A percentile compares a stretch with the other conserved stretches of the same genome.
Conservation (phyloP, 2,113 vertebrate species). For the Urocynchramus pylzowi region DNA sequence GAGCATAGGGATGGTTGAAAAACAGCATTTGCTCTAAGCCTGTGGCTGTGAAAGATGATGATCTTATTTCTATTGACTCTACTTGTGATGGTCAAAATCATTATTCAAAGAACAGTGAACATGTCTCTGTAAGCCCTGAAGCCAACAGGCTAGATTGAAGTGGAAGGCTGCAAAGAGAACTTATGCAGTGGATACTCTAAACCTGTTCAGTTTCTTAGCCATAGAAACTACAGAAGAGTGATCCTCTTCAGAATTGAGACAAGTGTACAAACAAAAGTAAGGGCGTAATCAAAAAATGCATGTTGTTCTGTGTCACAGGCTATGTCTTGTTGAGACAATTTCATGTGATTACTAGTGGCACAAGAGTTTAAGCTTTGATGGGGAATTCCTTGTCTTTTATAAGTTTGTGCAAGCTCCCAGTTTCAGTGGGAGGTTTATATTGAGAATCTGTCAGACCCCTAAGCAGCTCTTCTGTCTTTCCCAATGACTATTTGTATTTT, state of each 20-base stretch:
- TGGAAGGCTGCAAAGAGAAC: background rate
- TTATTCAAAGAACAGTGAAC: background rate
- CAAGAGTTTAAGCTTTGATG: background rate
- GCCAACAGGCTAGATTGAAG: background rate
- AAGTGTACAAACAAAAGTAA: background rate
- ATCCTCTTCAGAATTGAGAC: background rate
- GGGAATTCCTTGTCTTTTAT: background rate
- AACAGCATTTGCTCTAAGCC: background rate
- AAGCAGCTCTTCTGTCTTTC: background rate
- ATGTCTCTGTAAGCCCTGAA: background rate
- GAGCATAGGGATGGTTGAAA: background rate
- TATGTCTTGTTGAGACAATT: background rate
- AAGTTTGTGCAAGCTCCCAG: background rate
- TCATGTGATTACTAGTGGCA: background rate
- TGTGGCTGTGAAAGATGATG: background rate
- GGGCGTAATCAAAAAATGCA: background rate
- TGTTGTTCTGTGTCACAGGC: background rate
- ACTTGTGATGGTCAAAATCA: background rate
- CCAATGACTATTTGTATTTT: background rate
- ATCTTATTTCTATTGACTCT: background rate
- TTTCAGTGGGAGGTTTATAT: background rate
- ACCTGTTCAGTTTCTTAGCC: background rate
- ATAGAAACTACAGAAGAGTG: background rate
- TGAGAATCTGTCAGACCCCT: background rate
- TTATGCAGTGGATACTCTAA: background rate